Evolutionary conservation across 2,888 invertebrate species (phyloP), one percentile per base, ranked within the genome.

Genomic region (Lepas anatifera): DNA sequence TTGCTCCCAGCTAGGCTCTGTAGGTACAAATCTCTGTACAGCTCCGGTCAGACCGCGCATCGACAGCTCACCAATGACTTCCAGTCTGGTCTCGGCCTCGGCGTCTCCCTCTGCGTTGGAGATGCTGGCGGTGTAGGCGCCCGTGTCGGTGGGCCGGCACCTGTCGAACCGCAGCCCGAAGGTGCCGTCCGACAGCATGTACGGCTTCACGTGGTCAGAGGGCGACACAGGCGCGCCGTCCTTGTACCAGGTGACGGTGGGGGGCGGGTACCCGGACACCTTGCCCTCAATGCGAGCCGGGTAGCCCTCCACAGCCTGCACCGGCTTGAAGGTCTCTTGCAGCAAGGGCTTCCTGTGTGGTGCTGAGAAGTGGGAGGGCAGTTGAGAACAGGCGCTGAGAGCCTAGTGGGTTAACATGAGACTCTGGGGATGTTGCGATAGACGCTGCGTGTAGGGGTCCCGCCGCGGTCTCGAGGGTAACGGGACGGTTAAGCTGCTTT

Each of bases 41-140:
- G n/a, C n/a, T n/a, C n/a, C n/a, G n/a, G n/a, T n/a, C n/a, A n/a
- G n/a, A n/a, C n/a, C n/a, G n/a, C n/a, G n/a, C n/a, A n/a, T n/a
- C n/a, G n/a, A n/a, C 2, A 50, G 22, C n/a, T 25, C 79, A 79
- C 87, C 84, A 39, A 86, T 84, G 1, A 92, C 87, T 69, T 84
- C 85, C 0, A 93, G 82, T 11, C 83, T 67, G 25, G 75, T 75
- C 13, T 67, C 86, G 73, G 91, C 90, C 25, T 83, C 82, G n/a
- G 87, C 91, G 76, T 87, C 86, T 0, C 94, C 94, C 78, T 91
- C 92, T 72, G 85, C 84, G 77, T 95, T 95, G 71, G 79, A 84
- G 16, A 93, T 93, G 32, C 85, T 84, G 75, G 92, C 93, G 76
- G 85, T 87, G 81, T 91, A 92, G 0, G 81, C 78, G 0, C 92